Evolutionary conservation across 2,888 invertebrate genomes (phyloP), one percentile per base, ranked within the genome.

Genomic region (Apamea monoglypha): DNA sequence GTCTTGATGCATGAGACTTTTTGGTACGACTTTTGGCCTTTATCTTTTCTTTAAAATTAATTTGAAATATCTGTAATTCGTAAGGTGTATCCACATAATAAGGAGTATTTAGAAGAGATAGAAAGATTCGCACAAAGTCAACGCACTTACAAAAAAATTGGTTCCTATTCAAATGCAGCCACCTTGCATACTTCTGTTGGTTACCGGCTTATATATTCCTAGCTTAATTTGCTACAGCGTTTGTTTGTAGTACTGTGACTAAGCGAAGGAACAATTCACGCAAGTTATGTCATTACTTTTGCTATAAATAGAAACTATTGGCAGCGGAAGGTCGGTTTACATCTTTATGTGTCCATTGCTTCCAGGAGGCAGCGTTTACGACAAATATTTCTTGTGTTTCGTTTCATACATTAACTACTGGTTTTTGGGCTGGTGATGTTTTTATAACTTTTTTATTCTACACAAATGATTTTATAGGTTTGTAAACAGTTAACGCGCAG

Each of bases 161-260:
- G 12, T 44, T 5, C 21, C 0, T 50, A n/a, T 68, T 2, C 3
- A 40, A 32, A 25, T 29, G 21, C 16, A 36, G 21, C 4, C 8
- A 59, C 36, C 50, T 63, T 63, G 29, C 32, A 63, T 53, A 50
- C 0, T 32, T 10, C 1, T 25, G 25, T 50, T 53, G 69, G 29
- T 32, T n/a, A 53, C 4, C 21, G 32, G 1, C 6, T 47, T 6
- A 36, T 67, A 36, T 67, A 67, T 50, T 59, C 29, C 50, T 40
- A 21, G n/a, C 44, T n/a, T 32, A n/a, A 61, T 32, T 77, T 89
- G 85, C 89, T 90, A 88, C 68, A 79, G 72, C 50, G 61, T 83
- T 82, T 83, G 82, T 87, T 83, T 82, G 83, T 87, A 81, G 84
- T 84, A 83, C 80, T 89, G 87, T 70, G 90, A 87, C 82, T 84